Evolutionary conservation across 1,140 invertebrate species (phyloP), one percentile per base, ranked within the genome.

Genomic region (Drosophila ambigua): DNA sequence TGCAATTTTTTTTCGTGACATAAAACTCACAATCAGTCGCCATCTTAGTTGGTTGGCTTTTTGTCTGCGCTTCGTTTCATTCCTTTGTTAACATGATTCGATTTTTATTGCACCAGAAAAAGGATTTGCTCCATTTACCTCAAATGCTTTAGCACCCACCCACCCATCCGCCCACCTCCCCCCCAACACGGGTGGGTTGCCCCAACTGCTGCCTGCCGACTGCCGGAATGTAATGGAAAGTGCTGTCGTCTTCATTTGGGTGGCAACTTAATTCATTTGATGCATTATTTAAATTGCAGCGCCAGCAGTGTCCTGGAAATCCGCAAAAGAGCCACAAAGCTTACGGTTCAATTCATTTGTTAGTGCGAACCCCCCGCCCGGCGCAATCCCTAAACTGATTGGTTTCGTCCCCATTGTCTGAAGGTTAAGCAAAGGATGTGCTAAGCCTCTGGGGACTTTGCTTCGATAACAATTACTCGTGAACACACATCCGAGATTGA

Each of bases 221-320:
- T 53, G 11, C 23, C 35, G 35, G 11, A 39, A 39, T 52, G 24
- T 23, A 68, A 39, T 52, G 24, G 41, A 69, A 69, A 35, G 35
- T 69, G 64, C 66, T 58, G 51, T 43, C 35, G 66, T 68, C 51
- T 69, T 69, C 53, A 80, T 65, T 76, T 72, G 58, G 20, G 46
- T 58, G 77, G 31, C 48, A 72, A 68, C 58, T 77, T 75, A 87
- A 87, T 85, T 81, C 78, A 85, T 87, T 81, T 75, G 59, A 28
- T 87, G 69, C 74, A 85, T 80, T 84, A 85, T 74, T 85, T 81
- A 87, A 87, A 85, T 75, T 85, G 81, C 68, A 64, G 48, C 13
- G 49, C 59, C 57, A 65, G 77, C 77, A 55, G 26, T 39, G 11
- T 13, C 35, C 35, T 39, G 35, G 35, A 39, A 60, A 74, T 69